Base-by-base conservation (phyloP, 2,113 vertebrate genomes). In the Narcine bancroftii region DNA sequence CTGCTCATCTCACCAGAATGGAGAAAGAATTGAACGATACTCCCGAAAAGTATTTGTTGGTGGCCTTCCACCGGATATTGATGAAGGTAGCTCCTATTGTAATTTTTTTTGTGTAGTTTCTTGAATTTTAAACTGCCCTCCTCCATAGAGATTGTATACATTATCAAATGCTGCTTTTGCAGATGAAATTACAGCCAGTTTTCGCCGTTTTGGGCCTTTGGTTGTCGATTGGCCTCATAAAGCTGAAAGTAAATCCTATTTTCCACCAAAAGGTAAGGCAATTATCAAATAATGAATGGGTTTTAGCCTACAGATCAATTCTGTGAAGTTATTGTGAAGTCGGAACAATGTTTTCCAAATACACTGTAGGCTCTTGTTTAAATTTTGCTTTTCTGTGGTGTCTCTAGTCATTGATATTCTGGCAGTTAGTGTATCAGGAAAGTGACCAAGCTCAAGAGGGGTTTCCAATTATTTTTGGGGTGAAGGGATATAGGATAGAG, bases 151-250 rank as follows among this genome's bases (percentile, higher is more conserved):
- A 92, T 93, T 21, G 26, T 42, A 65, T 33, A 56, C 56, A 50
- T 91, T 36, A 6, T 29, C 15, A 92, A 36, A 29, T 19, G 24
- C 92, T 94, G 2, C 53, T 75, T 45, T 73, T 93, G 92, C 94
- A 99, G 98, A 99, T 96, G 98, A 99, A 96, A 99, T 99, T 94
- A 99, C 98, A 92, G 97, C 98, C 92, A 99, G 98, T 94, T 99
- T 99, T 95, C 97, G 98, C 92, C 97, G 98, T 94, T 99, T 99
- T 91, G 98, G 98, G 79, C 98, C 98, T 94, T 96, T 99, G 96
- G 98, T 99, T 92, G 98, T 99, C 92, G 98, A 99, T 94, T 99
- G 98, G 98, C 98, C 98, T 73, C 98, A 99, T 95, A 99, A 99
- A 96, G 98, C 98, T 69, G 98, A 99, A 96, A 99, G 98, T 96